Percentiles rank a stretch among this genome's conserved stretches.
Evolutionary conservation across 2,888 invertebrate genomes (phyloP).

Genomic region (Capitulum mitella): DNA sequence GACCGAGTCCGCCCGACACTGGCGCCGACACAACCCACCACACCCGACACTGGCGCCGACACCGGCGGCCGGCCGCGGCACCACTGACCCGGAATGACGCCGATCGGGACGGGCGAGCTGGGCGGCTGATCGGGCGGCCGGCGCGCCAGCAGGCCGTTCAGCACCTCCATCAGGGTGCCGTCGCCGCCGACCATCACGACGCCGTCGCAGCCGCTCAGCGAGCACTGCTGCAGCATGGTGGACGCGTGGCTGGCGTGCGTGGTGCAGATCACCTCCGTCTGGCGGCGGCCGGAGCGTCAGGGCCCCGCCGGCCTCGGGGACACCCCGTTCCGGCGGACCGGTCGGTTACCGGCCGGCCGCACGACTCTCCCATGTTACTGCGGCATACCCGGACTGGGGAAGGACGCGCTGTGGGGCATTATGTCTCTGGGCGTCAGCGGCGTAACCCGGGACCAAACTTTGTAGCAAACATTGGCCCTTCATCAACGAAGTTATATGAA

Average conservation of each 20-base stretch:
- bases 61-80: too few species aligned
- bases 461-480: too few species aligned
- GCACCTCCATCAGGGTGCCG: slow-evolving; percentile 72
- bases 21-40: too few species aligned
- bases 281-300: slow-evolving; percentile 45
- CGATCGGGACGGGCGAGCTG: slow-evolving; percentile 51
- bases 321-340: slow-evolving; percentile 40
- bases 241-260: slow-evolving; percentile 35
- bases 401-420: too few species aligned
- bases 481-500: too few species aligned
- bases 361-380: too few species aligned
- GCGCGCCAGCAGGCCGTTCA: slow-evolving; percentile 60
- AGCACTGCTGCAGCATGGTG: slow-evolving; percentile 42
- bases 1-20: too few species aligned
- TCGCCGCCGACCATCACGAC: slow-evolving; percentile 78
- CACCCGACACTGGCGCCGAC: too few species aligned
- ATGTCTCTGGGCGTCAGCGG: too few species aligned
- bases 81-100: slow-evolving; percentile 58
- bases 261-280: slow-evolving; percentile 44
- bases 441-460: too few species aligned
- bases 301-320: slow-evolving; percentile 52
- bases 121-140: slow-evolving; percentile 51
- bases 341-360: too few species aligned
- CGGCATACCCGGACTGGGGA: too few species aligned
- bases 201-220: slow-evolving; percentile 53